Percentiles rank a stretch among this genome's conserved stretches.
These are phyloP conservation scores for Myrmecophaga tridactyla DNA, from an alignment of 2,113 vertebrate genomes.

Conservation along the genomic window DNA sequence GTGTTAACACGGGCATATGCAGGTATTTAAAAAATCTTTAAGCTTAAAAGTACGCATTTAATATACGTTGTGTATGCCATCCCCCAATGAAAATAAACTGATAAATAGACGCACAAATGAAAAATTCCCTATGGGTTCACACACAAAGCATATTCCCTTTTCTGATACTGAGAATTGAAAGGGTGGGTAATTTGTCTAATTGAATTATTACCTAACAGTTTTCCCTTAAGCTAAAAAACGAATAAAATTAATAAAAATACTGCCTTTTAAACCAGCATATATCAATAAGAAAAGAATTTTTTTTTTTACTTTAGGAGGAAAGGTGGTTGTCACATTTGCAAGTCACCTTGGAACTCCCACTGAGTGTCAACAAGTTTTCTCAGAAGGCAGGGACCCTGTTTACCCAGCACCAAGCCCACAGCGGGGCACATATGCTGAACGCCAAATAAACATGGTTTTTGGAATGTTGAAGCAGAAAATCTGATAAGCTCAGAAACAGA, in stretches of 20 bases:
- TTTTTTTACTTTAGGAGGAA: background rate
- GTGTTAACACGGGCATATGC: background rate
- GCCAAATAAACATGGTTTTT: background rate
- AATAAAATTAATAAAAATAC: background rate
- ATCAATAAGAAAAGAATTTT: background rate
- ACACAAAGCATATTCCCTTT: background rate
- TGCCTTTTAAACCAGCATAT: background rate
- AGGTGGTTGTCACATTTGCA: background rate
- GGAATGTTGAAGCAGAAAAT: background rate
- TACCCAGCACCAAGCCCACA: background rate
- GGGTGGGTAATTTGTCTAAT: background rate
- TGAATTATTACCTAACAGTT: slow-evolving; percentile 37
- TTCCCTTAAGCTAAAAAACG: slow-evolving; percentile 43
- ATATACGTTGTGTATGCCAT: background rate
- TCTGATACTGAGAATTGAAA: background rate
- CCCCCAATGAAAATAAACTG: background rate
- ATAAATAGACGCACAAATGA: background rate
- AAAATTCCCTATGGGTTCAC: background rate
- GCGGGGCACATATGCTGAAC: background rate
- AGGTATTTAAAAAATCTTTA: background rate
- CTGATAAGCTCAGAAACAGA: slow-evolving; percentile 16
- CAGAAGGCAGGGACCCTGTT: background rate
- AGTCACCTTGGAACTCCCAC: background rate
- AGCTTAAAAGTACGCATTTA: background rate
- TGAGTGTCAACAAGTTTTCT: background rate